Base-by-base conservation (phyloP, 1,140 invertebrate genomes). In the Brachionus paranguensis region DNA sequence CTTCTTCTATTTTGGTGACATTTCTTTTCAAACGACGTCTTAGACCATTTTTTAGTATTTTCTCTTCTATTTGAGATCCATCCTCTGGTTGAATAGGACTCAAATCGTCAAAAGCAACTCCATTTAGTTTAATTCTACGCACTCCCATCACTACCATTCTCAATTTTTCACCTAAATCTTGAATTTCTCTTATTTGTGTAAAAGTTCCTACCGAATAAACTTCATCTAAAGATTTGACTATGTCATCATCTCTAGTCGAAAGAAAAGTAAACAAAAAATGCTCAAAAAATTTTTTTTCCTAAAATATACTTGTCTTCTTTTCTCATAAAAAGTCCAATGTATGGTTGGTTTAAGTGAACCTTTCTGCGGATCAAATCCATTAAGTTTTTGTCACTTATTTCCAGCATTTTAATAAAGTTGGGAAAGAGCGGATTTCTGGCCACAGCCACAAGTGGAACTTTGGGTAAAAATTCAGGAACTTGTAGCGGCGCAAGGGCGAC, bases 181-280 rank as follows among this genome's bases (percentile, higher is more conserved):
- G 95, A 88, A 99, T 92, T 90, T 99, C 97, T 87, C 96, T 94
- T 86, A 99, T 99, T 90, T 99, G 95, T 37, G 95, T 97, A 91
- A 99, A 99, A 10, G 96, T 95, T 41, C 98, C 98, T 27, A 99
- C 91, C 55, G 92, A 89, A 89, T 99, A 95, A 29, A 99, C 91
- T 83, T 99, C 96, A 88, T 94, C 91, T 41, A 99, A 86, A 86
- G 91, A 93, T 60, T 93, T 91, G 8, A 98, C 93, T 50, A 97
- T 91, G 88, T 98, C 96, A n/a, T 95, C 94, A 89, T 95, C 94
- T 86, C 92, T 93, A 85, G 5, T 85, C 86, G 43, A 84, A 79
- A 37, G 4, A 29, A 60, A 60, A 47, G 8, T 53, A 83, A 78
- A 85, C 12, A 64, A 17, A 27, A 33, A 37, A 5, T 37, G 6